Conservation (phyloP, 2,888 invertebrate species). For the Itoplectis maculator region DNA sequence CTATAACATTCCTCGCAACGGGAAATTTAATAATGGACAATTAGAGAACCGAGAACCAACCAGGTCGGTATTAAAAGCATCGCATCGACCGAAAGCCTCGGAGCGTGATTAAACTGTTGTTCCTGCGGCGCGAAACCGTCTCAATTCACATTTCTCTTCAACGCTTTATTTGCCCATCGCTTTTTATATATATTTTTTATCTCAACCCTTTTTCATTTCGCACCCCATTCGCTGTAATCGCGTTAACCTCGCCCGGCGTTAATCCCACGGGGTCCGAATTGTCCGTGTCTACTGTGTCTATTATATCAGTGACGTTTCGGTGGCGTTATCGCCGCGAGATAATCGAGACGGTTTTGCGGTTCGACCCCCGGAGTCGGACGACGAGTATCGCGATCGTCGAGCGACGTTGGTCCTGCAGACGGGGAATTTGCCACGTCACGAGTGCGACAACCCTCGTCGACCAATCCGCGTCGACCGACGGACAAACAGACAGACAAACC, state of each 20-base stretch:
- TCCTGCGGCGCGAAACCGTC: not conserved
- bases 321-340: slow-evolving; percentile 37
- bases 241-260: slow-evolving; percentile 27
- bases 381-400: slow-evolving; percentile 13
- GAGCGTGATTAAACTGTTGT: not conserved
- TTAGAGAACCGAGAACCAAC: slow-evolving; percentile 55
- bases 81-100: not conserved
- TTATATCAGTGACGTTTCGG: slow-evolving; percentile 24
- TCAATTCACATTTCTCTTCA: not conserved
- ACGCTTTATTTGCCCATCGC: not conserved
- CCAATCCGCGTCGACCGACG: not conserved
- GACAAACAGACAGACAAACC: slow-evolving; percentile 31
- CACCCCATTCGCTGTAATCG: slow-evolving; percentile 3
- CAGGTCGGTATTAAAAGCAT: too few relatives aligned
- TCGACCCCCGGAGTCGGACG: slow-evolving; percentile 2
- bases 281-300: slow-evolving; percentile 8
- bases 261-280: slow-evolving; percentile 20
- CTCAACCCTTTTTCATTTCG: not conserved
- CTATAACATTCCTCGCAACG: slow-evolving; percentile 42
- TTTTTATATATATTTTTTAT: too few relatives aligned
- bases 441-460: slow-evolving; percentile 20
- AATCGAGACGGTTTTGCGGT: slow-evolving; percentile 39
- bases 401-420: not conserved
- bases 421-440: slow-evolving; percentile 10
- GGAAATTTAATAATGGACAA: slow-evolving; percentile 61